phyloP scores from a whole-genome alignment of 1,140 invertebrate species.

The Drosophila willistoni region DNA sequence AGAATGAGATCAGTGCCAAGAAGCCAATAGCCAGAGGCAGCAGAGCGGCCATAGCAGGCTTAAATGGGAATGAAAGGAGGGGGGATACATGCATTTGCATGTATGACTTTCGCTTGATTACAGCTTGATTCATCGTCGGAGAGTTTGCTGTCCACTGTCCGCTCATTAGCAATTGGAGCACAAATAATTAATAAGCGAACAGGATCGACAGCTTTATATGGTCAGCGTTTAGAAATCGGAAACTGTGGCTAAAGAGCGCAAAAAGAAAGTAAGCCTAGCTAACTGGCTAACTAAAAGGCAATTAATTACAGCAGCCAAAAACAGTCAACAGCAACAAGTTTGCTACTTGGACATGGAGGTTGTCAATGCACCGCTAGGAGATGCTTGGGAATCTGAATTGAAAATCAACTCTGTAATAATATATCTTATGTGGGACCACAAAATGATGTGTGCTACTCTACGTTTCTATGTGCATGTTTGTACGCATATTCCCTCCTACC shows the following conservation, averaged over 20 bases:
- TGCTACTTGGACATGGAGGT: slow-evolving; percentile 29
- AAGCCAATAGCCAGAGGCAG: slow-evolving; percentile 90
- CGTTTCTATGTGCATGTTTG: not conserved
- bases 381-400: slow-evolving; percentile 16
- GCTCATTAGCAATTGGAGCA: slow-evolving; percentile 77
- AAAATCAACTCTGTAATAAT: slow-evolving; percentile 19
- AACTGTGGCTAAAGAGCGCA: slow-evolving; percentile 45
- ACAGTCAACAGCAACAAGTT: slow-evolving; percentile 40
- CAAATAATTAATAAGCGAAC: slow-evolving; percentile 66
- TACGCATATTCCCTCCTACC: too few relatives aligned
- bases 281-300: slow-evolving; percentile 70
- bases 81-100: slow-evolving; percentile 36
- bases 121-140: slow-evolving; percentile 16
- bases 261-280: slow-evolving; percentile 75
- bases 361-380: slow-evolving; percentile 72
- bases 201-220: slow-evolving; percentile 78
- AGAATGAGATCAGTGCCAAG: slow-evolving; percentile 91
- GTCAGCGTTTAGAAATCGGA: slow-evolving; percentile 65
- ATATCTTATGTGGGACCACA: slow-evolving; percentile 17
- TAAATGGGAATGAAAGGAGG: not conserved
- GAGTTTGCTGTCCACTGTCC: slow-evolving; percentile 10
- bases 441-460: not conserved
- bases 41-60: slow-evolving; percentile 86
- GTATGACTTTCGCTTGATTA: slow-evolving; percentile 67
- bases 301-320: slow-evolving; percentile 53